Evolutionary conservation across 2,113 vertebrate species (phyloP), one percentile per base, ranked within the genome.

Genomic region (Engraulis encrasicolus): DNA sequence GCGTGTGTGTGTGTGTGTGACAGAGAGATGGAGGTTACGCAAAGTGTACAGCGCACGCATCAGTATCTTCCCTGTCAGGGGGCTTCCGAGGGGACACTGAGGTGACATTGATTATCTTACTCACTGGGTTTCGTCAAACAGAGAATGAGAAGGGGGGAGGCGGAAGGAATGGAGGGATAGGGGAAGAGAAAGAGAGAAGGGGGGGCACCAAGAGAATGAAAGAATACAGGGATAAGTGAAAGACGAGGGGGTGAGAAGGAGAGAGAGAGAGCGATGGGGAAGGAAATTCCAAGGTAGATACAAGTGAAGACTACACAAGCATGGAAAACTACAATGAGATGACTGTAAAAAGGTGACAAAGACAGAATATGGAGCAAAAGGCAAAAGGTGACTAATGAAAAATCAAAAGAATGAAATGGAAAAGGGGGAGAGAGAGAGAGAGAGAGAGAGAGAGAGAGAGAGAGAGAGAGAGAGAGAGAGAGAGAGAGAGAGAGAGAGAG

Each of bases 201-300:
- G 9, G 40, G 9, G 40, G 40, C 4, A 45, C 4, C 11, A 23
- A 23, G 31, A 27, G 58, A 61, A 61, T n/a, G 18, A 20, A 12
- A 66, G 31, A 66, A n/a, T n/a, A n/a, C n/a, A n/a, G n/a, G 2
- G 31, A 12, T 27, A 23, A 66, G 81, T 78, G 20, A 81, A 58
- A 85, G 81, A 78, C n/a, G 48, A 20, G 49, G 78, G 66, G 74
- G 77, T 77, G 83, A n/a, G 0, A 66, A 23, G 14, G 50, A 58
- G 48, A 31, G 84, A 94, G 23, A 52, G 85, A 94, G 92, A 95
- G n/a, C n/a, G n/a, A n/a, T n/a, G n/a, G n/a, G n/a, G n/a, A n/a
- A n/a, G n/a, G n/a, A n/a, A n/a, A n/a, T n/a, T n/a, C n/a, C n/a
- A n/a, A n/a, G n/a, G n/a, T n/a, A n/a, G n/a, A n/a, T n/a, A n/a